Conservation (phyloP, 2,888 invertebrate species). For the Athetis lepigone region DNA sequence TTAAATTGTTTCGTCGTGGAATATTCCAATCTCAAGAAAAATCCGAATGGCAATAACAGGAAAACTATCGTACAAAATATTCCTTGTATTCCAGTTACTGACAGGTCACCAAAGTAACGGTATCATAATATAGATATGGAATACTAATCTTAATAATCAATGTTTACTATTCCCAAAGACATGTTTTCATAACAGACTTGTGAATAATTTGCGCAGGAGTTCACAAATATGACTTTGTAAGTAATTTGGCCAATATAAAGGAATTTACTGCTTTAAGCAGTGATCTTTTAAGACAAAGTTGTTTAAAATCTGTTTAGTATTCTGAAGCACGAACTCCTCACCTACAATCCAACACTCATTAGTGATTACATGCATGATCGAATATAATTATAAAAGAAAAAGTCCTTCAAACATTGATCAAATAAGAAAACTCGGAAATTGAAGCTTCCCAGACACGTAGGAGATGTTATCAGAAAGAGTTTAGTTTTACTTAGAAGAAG, state of each 20-base stretch:
- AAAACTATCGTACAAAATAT: neutral
- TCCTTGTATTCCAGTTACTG: slow-evolving; percentile 2
- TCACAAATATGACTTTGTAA: slow-evolving; percentile 11
- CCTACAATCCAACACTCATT: no score
- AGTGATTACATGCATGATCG: no score
- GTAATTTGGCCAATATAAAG: neutral
- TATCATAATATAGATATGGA: slow-evolving; percentile 14
- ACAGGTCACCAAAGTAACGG: slow-evolving; percentile 1
- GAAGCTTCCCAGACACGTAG: no score
- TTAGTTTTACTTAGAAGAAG: neutral
- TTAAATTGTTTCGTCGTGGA: neutral
- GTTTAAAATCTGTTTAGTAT: no score
- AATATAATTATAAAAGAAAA: no score
- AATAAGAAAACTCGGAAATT: no score
- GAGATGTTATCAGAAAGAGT: neutral
- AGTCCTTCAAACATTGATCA: no score
- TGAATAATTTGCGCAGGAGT: slow-evolving; percentile 3
- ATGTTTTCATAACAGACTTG: slow-evolving; percentile 11
- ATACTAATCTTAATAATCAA: slow-evolving; percentile 15
- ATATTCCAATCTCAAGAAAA: neutral
- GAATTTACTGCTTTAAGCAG: neutral
- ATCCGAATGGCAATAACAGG: slow-evolving; percentile 1
- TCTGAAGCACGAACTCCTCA: no score
- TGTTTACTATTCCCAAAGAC: slow-evolving; percentile 21
- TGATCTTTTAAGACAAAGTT: no score